phyloP scores from a whole-genome alignment of 2,113 vertebrate species.

The Dromaius novaehollandiae region DNA sequence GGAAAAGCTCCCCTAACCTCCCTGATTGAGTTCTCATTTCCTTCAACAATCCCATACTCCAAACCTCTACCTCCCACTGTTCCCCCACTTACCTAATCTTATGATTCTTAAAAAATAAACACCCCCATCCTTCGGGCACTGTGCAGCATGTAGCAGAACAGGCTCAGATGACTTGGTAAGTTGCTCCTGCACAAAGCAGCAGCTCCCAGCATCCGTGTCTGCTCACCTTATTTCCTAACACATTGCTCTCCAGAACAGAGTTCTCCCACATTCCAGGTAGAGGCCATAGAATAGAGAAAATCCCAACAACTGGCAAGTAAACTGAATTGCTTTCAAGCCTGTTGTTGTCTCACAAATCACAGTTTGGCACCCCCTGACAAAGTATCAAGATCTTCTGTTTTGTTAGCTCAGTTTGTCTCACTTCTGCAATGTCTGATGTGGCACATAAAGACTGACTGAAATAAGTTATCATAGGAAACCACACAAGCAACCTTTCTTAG shows the following conservation, averaged over 20 bases:
- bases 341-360: neutral
- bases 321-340: neutral
- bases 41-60: neutral
- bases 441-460: neutral
- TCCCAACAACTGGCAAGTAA: neutral
- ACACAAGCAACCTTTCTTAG: rapidly evolving
- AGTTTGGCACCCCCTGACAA: neutral
- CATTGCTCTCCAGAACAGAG: neutral
- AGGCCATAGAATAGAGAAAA: neutral
- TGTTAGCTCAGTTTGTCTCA: neutral
- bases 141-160: neutral
- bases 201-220: neutral
- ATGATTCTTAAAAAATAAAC: neutral
- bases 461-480: neutral
- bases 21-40: neutral
- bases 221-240: neutral
- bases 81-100: neutral
- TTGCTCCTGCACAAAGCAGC: neutral
- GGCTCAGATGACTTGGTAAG: neutral
- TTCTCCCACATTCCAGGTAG: rapidly evolving
- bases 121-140: neutral
- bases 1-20: neutral
- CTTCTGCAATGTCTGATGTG: neutral
- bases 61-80: neutral
- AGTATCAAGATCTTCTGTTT: neutral